A percentile compares a stretch with the other conserved stretches of the same genome.
Conservation (phyloP, 1,140 invertebrate species). For the Drosophila orena region DNA sequence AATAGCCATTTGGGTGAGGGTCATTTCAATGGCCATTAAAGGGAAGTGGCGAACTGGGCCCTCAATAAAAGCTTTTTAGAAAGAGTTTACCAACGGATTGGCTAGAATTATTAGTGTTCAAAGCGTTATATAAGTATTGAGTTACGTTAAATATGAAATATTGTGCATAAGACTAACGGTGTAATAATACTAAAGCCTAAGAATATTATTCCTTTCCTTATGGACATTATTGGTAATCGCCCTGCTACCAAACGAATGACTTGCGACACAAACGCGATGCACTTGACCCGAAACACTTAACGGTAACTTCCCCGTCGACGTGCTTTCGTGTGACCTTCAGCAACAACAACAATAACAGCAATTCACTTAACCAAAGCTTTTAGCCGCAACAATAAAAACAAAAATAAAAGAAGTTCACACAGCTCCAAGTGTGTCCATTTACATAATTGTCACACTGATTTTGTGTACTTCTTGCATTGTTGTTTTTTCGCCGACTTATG, state of each 20-base stretch:
- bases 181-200: too few species aligned
- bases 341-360: slow-evolving; percentile 30
- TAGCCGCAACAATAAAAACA: slow-evolving; percentile 14
- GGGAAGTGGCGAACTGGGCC: neutral
- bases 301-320: slow-evolving; percentile 50
- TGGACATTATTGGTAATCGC: slow-evolving; percentile 23
- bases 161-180: neutral
- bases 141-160: neutral
- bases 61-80: slow-evolving; percentile 1
- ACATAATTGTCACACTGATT: slow-evolving; percentile 81
- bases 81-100: neutral
- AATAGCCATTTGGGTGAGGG: slow-evolving; percentile 42
- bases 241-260: slow-evolving; percentile 56
- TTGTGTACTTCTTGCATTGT: slow-evolving; percentile 32
- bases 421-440: slow-evolving; percentile 74
- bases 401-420: slow-evolving; percentile 41
- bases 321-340: slow-evolving; percentile 64
- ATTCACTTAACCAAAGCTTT: slow-evolving; percentile 67
- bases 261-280: slow-evolving; percentile 73
- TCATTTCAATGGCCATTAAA: slow-evolving; percentile 29
- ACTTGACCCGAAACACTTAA: slow-evolving; percentile 71
- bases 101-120: neutral
- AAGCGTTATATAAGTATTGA: neutral
- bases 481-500: slow-evolving; percentile 19
- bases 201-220: neutral